Percentiles rank a stretch among this genome's conserved stretches.
These are phyloP conservation scores for Phaethon lepturus DNA, from an alignment of 2,113 vertebrate genomes.

Conservation along the genomic window DNA sequence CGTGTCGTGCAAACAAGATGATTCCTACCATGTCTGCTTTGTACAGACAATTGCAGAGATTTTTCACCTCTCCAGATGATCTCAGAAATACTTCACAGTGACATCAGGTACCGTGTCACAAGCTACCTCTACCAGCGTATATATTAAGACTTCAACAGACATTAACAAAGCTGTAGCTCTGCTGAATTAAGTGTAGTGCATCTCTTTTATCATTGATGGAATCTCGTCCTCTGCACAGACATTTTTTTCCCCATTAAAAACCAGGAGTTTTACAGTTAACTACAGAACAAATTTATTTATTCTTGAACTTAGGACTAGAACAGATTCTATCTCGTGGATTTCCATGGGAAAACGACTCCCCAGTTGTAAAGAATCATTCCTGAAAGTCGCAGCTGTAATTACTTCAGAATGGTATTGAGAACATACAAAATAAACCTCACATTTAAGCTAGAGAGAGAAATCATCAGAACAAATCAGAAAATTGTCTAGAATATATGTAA, in stretches of 20 bases:
- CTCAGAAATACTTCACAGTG: not conserved
- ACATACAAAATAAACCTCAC: not conserved
- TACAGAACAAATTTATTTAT: not conserved
- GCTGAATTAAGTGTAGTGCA: not conserved
- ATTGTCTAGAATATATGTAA: not conserved
- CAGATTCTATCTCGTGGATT: not conserved
- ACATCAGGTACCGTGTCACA: not conserved
- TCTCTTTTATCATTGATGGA: not conserved
- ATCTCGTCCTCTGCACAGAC: not conserved
- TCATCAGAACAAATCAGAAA: not conserved
- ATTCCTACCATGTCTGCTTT: not conserved
- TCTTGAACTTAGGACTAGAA: not conserved
- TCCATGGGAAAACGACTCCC: not conserved
- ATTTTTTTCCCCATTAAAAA: not conserved
- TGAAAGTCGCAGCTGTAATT: not conserved
- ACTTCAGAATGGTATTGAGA: not conserved
- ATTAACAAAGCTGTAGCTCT: not conserved
- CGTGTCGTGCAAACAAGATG: not conserved
- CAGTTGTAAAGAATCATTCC: not conserved
- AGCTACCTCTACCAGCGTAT: not conserved
- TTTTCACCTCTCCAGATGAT: not conserved
- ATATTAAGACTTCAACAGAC: not conserved
- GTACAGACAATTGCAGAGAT: not conserved
- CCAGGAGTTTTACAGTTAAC: not conserved
- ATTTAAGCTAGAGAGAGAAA: not conserved